phyloP scores from a whole-genome alignment of 2,113 vertebrate genomes.

The Seriola rivoliana region DNA sequence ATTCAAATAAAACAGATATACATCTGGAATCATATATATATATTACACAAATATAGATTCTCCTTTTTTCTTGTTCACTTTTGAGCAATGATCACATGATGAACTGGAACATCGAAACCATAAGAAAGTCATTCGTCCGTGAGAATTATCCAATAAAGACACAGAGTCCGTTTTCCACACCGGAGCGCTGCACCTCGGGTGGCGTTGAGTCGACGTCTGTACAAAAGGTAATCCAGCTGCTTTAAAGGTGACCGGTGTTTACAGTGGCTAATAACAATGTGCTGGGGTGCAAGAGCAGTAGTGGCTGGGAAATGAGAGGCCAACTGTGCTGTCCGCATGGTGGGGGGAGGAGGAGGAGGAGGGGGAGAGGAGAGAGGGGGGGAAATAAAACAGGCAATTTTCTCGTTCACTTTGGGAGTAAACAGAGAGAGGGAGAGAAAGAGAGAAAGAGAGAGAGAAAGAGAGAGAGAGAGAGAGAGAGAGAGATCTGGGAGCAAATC shows the following conservation, averaged over 20 bases:
- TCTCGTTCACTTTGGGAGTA: slow-evolving; percentile 91
- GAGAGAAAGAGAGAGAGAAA: slow-evolving; percentile 25
- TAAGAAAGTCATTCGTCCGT: slow-evolving; percentile 75
- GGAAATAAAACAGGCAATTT: slow-evolving; percentile 86
- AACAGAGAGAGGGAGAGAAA: slow-evolving; percentile 46
- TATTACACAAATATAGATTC: slow-evolving; percentile 87
- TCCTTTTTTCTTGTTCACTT: slow-evolving; percentile 84
- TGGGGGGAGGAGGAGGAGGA: slow-evolving; percentile 75
- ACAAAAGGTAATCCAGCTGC: slow-evolving; percentile 83
- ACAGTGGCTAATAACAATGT: slow-evolving; percentile 87
- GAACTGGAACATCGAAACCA: slow-evolving; percentile 77
- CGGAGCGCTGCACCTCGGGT: slow-evolving; percentile 38
- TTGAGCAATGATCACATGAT: slow-evolving; percentile 82
- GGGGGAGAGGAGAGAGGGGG: too few species aligned
- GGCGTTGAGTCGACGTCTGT: slow-evolving; percentile 56
- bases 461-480: slow-evolving; percentile 45
- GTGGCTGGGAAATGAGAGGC: slow-evolving; percentile 87
- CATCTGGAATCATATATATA: slow-evolving; percentile 87
- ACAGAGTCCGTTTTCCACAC: slow-evolving; percentile 69
- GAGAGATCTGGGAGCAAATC: slow-evolving; percentile 77
- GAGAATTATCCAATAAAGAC: slow-evolving; percentile 79
- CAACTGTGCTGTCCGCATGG: slow-evolving; percentile 90
- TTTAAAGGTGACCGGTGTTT: slow-evolving; percentile 88
- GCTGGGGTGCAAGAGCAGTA: slow-evolving; percentile 86
- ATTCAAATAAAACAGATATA: slow-evolving; percentile 83